phyloP scores from a whole-genome alignment of 2,888 invertebrate genomes.

The Drosophila ezoana region DNA sequence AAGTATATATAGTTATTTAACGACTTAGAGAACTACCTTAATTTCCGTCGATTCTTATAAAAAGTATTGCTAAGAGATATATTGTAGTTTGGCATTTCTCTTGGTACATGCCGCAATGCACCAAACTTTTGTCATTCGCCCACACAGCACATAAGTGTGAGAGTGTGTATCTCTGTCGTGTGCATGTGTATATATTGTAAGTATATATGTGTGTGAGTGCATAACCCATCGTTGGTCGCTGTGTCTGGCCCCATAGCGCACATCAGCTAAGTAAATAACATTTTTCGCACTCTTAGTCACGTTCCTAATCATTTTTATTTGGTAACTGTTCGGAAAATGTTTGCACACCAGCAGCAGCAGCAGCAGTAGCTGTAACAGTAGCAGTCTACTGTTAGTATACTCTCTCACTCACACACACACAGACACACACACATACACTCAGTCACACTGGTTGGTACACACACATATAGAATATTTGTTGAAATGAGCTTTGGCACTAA shows the following conservation, averaged over 20 bases:
- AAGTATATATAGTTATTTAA: too few species aligned
- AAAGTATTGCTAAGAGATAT: constrained; percentile 2
- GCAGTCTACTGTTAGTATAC: constrained; percentile 14
- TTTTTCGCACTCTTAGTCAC: constrained; percentile 83
- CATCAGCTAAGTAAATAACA: constrained; percentile 75
- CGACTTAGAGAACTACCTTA: too few species aligned
- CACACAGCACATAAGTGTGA: constrained; percentile 25
- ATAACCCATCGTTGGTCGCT: constrained; percentile 48
- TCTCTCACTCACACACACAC: constrained; percentile 18
- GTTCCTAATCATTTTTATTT: constrained; percentile 83
- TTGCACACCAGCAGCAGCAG: constrained; percentile 63
- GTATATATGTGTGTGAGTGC: constrained; percentile 34
- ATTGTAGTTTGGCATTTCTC: constrained; percentile 4
- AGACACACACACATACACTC: not conserved
- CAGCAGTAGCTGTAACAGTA: constrained; percentile 12
- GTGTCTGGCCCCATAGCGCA: constrained; percentile 67
- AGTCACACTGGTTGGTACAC: constrained; percentile 19
- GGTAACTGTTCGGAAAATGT: constrained; percentile 78
- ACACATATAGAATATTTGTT: constrained; percentile 56
- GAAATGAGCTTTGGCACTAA: constrained; percentile 74
- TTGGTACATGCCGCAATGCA: constrained; percentile 52
- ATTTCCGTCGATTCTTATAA: too few species aligned
- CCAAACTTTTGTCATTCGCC: constrained; percentile 53
- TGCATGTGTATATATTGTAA: constrained; percentile 17
- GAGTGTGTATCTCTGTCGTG: constrained; percentile 19